Evolutionary conservation across 2,888 invertebrate genomes (phyloP).

Genomic region (Metopia argyrocephala): DNA sequence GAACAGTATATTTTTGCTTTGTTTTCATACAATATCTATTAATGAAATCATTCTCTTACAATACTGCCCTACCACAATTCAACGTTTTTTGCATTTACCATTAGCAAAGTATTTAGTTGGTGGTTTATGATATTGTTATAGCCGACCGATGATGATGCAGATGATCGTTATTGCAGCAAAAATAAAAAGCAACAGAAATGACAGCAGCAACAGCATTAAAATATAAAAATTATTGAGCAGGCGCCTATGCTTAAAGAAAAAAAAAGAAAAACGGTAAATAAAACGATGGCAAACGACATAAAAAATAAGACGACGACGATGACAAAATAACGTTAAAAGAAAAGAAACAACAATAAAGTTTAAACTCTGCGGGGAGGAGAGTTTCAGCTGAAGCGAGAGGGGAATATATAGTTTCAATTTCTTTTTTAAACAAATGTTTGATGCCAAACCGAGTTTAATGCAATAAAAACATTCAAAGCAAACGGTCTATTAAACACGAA

Average conservation of each 20-base stretch:
- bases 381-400: neutral
- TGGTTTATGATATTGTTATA: constrained; percentile 32
- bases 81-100: too few relatives aligned
- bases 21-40: neutral
- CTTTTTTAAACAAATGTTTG: constrained; percentile 76
- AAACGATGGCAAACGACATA: constrained; percentile 37
- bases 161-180: constrained; percentile 3
- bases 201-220: constrained; percentile 26
- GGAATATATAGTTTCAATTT: constrained; percentile 72
- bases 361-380: neutral
- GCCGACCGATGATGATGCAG: constrained; percentile 19
- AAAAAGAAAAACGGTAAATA: constrained; percentile 16
- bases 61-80: too few relatives aligned
- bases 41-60: neutral
- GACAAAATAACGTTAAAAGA: neutral
- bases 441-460: constrained; percentile 73
- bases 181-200: neutral
- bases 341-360: neutral
- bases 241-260: constrained; percentile 33
- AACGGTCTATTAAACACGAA: constrained; percentile 65
- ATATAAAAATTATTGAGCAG: constrained; percentile 41
- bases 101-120: too few relatives aligned
- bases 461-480: constrained; percentile 75
- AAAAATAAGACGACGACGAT: constrained; percentile 23
- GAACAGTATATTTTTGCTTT: too few relatives aligned